Evolutionary conservation across 2,797 vertebrate genomes (phyloP).

Genomic region (Amblyraja radiata): DNA sequence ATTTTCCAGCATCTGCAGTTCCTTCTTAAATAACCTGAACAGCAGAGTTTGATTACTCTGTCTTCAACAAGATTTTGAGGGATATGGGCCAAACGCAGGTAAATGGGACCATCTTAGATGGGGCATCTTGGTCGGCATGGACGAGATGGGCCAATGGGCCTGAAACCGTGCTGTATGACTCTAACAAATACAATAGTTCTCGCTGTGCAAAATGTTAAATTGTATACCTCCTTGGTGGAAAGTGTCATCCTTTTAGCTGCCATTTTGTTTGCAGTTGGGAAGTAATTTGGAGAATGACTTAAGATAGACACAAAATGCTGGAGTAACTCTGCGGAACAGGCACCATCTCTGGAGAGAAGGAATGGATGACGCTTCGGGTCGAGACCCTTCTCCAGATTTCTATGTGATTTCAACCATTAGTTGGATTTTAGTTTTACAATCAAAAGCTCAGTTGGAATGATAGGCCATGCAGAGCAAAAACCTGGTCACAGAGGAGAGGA

Average conservation of each 20-base stretch:
- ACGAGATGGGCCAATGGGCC: too few species aligned
- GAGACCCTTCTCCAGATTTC: too few species aligned
- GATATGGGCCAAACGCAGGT: too few species aligned
- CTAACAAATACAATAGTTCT: neutral
- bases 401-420: neutral
- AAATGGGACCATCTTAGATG: too few species aligned
- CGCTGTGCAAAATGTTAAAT: neutral
- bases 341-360: too few species aligned
- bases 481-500: neutral
- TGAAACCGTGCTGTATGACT: too few species aligned
- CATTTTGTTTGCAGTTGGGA: neutral
- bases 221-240: neutral
- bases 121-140: too few species aligned
- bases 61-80: neutral
- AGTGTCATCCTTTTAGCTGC: neutral
- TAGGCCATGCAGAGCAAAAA: neutral
- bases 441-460: neutral
- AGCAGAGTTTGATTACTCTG: neutral
- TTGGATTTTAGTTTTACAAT: neutral
- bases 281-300: neutral
- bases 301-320: too few species aligned
- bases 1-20: too few species aligned
- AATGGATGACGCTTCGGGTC: too few species aligned
- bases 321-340: too few species aligned
- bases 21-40: too few species aligned